Conservation (phyloP, 1,140 invertebrate genomes). For the Globodera ellingtonae region DNA sequence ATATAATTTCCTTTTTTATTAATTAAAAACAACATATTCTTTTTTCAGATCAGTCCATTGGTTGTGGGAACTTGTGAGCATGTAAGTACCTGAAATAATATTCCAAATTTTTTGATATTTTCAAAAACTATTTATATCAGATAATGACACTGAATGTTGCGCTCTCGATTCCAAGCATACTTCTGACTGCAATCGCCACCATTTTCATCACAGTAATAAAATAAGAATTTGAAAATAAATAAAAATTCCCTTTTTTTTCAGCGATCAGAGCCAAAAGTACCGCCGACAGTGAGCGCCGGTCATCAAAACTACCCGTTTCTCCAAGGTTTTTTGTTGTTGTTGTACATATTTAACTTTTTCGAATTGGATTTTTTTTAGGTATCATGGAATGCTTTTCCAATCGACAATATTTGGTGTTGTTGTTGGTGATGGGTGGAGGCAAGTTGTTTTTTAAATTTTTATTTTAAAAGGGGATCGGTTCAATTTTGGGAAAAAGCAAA, state of each 20-base stretch:
- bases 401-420: constrained; percentile 55
- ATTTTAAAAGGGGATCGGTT: background rate
- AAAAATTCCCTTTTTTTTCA: background rate
- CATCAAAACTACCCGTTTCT: constrained; percentile 60
- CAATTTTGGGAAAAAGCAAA: no score
- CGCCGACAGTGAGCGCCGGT: constrained; percentile 56
- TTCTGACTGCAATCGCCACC: constrained; percentile 52
- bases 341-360: background rate
- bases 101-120: background rate
- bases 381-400: constrained; percentile 59
- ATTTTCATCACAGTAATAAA: constrained; percentile 46
- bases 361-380: constrained; percentile 42
- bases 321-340: constrained; percentile 32
- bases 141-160: constrained; percentile 50
- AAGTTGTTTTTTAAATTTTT: background rate
- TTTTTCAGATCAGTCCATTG: constrained; percentile 32
- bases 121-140: background rate
- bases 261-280: constrained; percentile 62
- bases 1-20: no score
- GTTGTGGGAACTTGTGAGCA: constrained; percentile 44
- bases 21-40: background rate
- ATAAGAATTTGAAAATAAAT: background rate
- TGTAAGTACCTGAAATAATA: background rate
- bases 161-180: constrained; percentile 51
- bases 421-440: constrained; percentile 60